Evolutionary conservation across 1,140 invertebrate species (phyloP).

Genomic region (Helicorthomorpha holstii): DNA sequence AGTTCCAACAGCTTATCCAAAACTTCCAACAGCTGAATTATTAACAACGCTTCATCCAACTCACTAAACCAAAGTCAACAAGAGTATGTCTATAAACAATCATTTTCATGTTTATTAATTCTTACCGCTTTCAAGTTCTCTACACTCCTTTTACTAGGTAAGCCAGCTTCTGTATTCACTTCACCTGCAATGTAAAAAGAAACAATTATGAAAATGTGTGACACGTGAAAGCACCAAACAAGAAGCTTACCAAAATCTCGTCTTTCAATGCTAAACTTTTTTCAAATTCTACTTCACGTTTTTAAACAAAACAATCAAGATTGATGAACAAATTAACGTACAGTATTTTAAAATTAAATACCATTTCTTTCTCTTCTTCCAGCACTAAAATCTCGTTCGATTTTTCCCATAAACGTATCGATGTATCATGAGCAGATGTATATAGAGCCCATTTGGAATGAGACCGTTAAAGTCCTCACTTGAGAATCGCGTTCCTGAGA

Average conservation of each 20-base stretch:
- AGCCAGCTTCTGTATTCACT: constrained; percentile 43
- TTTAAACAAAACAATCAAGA: constrained; percentile 23
- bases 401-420: constrained; percentile 69
- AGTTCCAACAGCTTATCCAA: constrained; percentile 46
- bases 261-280: constrained; percentile 26
- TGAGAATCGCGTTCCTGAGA: constrained; percentile 57
- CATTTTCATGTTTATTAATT: not conserved
- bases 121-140: constrained; percentile 73
- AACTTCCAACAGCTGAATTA: constrained; percentile 56
- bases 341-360: too few species aligned
- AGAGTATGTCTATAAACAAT: not conserved
- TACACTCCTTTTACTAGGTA: constrained; percentile 76
- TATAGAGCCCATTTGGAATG: constrained; percentile 61
- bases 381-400: constrained; percentile 78
- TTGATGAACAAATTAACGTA: constrained; percentile 10
- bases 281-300: constrained; percentile 50
- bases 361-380: constrained; percentile 75
- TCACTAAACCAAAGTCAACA: constrained; percentile 53
- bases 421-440: constrained; percentile 78
- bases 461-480: constrained; percentile 52
- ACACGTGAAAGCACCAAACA: not conserved
- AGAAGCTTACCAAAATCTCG: constrained; percentile 41
- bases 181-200: constrained; percentile 27
- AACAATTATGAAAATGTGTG: too few species aligned
- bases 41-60: constrained; percentile 72